Evolutionary conservation across 1,140 invertebrate genomes (phyloP).

Genomic region (Hycleus phaleratus): DNA sequence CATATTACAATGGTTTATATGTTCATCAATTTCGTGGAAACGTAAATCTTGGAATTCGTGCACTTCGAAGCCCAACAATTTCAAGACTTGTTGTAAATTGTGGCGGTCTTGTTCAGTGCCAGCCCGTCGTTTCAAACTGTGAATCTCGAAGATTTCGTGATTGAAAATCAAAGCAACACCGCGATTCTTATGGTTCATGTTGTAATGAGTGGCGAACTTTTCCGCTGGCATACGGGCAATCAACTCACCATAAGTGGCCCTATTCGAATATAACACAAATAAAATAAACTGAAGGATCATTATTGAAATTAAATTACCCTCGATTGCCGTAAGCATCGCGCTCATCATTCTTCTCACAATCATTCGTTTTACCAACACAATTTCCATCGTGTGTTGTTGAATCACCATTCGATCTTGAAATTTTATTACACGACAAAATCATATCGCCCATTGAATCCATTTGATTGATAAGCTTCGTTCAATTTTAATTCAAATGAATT

Average conservation of each 20-base stretch:
- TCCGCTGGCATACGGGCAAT: conserved; percentile 55
- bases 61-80: conserved; percentile 53
- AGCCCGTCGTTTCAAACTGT: conserved; percentile 33
- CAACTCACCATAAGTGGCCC: conserved; percentile 19
- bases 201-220: conserved; percentile 67
- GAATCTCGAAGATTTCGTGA: conserved; percentile 67
- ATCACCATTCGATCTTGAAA: conserved; percentile 3
- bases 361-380: conserved; percentile 24
- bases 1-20: not conserved
- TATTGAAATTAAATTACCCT: conserved; percentile 23
- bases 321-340: conserved; percentile 33
- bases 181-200: conserved; percentile 76
- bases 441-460: too few relatives aligned
- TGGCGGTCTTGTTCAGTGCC: conserved; percentile 45
- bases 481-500: too few relatives aligned
- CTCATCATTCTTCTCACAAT: conserved; percentile 23
- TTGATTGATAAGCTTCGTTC: too few relatives aligned
- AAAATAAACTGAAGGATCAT: conserved; percentile 43
- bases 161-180: conserved; percentile 86
- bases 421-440: too few relatives aligned
- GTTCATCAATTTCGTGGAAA: conserved; percentile 38
- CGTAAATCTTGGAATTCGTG: conserved; percentile 47
- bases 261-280: not conserved
- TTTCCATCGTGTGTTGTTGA: conserved; percentile 18
- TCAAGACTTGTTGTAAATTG: conserved; percentile 37